Conservation (phyloP, 2,113 vertebrate genomes). For the Cairina moschata region DNA sequence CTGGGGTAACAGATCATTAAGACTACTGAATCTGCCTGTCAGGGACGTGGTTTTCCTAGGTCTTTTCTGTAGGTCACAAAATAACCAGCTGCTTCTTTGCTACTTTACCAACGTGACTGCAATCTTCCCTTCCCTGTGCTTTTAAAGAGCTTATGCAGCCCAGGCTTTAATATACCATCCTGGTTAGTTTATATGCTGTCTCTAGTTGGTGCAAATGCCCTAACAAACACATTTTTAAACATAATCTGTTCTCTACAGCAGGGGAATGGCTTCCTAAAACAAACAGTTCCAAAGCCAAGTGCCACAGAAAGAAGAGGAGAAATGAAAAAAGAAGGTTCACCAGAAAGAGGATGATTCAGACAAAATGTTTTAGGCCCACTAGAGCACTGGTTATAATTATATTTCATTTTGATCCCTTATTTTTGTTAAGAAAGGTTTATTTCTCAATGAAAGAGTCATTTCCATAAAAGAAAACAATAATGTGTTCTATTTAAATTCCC, state of each 20-base stretch:
- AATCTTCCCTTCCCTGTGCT: neutral
- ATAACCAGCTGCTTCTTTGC: neutral
- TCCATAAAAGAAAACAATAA: neutral
- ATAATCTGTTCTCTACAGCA: neutral
- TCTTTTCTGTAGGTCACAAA: neutral
- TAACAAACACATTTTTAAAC: slow-evolving; percentile 24
- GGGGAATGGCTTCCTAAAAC: neutral
- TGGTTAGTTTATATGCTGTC: neutral
- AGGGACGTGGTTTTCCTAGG: neutral
- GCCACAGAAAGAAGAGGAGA: neutral
- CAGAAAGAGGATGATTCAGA: neutral
- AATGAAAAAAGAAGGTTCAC: neutral
- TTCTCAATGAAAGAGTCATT: neutral
- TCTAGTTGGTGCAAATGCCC: neutral
- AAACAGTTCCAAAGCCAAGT: neutral
- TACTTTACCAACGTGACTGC: neutral
- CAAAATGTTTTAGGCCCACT: neutral
- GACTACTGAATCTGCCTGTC: neutral
- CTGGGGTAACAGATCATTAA: neutral
- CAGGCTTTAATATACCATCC: neutral
- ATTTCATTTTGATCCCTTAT: neutral
- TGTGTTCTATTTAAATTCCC: neutral
- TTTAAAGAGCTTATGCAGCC: neutral
- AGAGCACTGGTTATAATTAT: neutral
- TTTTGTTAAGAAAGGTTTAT: neutral